These are phyloP conservation scores for Colletes latitarsis DNA, from an alignment of 1,140 invertebrate genomes.

Conservation along the genomic window DNA sequence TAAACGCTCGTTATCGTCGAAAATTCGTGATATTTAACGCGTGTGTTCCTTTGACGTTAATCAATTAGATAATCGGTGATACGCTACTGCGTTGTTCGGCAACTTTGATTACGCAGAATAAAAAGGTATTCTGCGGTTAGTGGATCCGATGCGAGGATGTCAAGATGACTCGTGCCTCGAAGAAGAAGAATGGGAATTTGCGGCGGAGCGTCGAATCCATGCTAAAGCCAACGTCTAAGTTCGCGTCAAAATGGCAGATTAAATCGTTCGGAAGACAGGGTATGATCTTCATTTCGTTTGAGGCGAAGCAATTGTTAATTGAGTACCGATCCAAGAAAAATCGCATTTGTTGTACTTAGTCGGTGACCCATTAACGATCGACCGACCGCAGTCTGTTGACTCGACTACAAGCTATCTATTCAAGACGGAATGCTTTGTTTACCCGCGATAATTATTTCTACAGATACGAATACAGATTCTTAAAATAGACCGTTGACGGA, in stretches of 20 bases:
- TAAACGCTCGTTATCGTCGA: background rate
- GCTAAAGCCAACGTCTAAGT: background rate
- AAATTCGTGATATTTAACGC: background rate
- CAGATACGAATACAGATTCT: conserved; percentile 15
- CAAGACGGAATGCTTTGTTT: conserved; percentile 32
- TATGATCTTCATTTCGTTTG: background rate
- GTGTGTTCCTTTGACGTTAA: background rate
- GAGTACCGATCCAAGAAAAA: background rate
- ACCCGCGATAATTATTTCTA: conserved; percentile 29
- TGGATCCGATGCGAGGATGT: background rate
- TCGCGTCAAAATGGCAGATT: background rate
- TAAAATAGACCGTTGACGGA: conserved; percentile 5
- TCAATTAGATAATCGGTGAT: background rate
- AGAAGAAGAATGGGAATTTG: background rate
- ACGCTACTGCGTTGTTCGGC: background rate
- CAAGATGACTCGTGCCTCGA: background rate
- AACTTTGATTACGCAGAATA: background rate
- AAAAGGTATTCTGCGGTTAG: background rate
- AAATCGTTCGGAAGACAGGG: background rate
- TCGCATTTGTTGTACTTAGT: background rate
- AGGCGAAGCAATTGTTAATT: background rate
- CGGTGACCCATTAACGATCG: conserved; percentile 30
- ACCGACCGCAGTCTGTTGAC: conserved; percentile 9
- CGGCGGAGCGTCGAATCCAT: background rate
- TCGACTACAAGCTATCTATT: conserved; percentile 32